Conservation (phyloP, 2,113 vertebrate species). For the Antennarius striatus region DNA sequence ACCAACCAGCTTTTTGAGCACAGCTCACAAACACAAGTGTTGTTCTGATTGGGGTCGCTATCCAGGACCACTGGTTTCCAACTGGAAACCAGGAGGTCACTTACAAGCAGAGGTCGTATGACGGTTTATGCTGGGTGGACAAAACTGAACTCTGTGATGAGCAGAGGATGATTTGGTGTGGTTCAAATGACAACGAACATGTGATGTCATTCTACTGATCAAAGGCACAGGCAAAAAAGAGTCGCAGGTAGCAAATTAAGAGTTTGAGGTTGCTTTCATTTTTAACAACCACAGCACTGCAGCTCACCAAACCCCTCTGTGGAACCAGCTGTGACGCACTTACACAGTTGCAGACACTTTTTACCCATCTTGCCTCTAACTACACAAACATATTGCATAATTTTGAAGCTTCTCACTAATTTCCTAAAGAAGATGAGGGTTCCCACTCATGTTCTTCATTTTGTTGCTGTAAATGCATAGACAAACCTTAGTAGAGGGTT, state of each 20-base stretch:
- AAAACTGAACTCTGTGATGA: constrained; percentile 18
- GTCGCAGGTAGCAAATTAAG: neutral
- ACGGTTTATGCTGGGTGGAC: constrained; percentile 17
- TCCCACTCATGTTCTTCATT: neutral
- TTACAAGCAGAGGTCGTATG: neutral
- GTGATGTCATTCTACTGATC: constrained; percentile 8
- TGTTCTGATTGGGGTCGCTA: neutral
- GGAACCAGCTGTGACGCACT: too few species aligned
- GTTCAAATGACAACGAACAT: constrained; percentile 29
- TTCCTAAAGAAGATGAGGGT: neutral
- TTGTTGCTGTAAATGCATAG: too few species aligned
- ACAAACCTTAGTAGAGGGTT: constrained; percentile 29
- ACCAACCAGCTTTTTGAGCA: neutral
- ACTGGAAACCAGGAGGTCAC: constrained; percentile 13
- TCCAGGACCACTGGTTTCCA: neutral
- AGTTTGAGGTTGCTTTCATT: too few species aligned
- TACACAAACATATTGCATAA: too few species aligned
- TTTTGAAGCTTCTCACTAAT: neutral
- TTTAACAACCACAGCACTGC: too few species aligned
- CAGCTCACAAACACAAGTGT: too few species aligned
- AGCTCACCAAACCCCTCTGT: too few species aligned
- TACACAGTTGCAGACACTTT: too few species aligned
- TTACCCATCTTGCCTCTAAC: too few species aligned
- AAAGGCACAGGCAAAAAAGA: constrained; percentile 12
- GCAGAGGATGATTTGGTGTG: neutral